These are phyloP conservation scores for roundworm (Caenorhabditis elegans) DNA, from an alignment of 1,140 invertebrate species.

Conservation along the genomic window DNA sequence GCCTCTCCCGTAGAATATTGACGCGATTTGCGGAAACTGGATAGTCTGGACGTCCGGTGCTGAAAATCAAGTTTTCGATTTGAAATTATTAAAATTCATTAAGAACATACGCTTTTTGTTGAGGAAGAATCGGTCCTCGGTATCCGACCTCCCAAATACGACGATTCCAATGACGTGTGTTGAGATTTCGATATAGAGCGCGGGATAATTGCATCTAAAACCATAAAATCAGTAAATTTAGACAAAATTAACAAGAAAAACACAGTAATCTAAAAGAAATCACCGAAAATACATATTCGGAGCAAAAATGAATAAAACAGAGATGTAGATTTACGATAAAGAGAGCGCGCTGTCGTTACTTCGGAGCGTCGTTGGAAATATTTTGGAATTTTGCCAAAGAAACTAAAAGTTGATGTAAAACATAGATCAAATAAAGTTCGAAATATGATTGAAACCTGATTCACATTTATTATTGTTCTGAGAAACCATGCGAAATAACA, in stretches of 20 bases:
- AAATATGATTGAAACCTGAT: no score
- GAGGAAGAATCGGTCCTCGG: constrained; percentile 56
- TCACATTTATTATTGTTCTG: no score
- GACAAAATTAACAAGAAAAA: no score
- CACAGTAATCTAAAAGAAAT: no score
- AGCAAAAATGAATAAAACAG: not conserved
- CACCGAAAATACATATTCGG: no score
- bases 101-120: constrained; percentile 57
- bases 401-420: no score
- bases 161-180: constrained; percentile 62
- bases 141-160: constrained; percentile 65
- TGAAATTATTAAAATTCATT: not conserved
- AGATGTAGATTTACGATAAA: not conserved
- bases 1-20: constrained; percentile 45
- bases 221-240: not conserved
- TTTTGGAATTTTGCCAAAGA: no score
- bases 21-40: constrained; percentile 49
- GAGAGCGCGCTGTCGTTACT: not conserved
- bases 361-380: not conserved
- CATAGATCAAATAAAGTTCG: no score
- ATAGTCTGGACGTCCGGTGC: constrained; percentile 55
- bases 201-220: constrained; percentile 48
- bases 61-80: constrained; percentile 35
- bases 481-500: no score
- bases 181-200: constrained; percentile 45